Base-by-base conservation (phyloP, 2,797 vertebrate genomes). In the Lycodopsis pacificus region DNA sequence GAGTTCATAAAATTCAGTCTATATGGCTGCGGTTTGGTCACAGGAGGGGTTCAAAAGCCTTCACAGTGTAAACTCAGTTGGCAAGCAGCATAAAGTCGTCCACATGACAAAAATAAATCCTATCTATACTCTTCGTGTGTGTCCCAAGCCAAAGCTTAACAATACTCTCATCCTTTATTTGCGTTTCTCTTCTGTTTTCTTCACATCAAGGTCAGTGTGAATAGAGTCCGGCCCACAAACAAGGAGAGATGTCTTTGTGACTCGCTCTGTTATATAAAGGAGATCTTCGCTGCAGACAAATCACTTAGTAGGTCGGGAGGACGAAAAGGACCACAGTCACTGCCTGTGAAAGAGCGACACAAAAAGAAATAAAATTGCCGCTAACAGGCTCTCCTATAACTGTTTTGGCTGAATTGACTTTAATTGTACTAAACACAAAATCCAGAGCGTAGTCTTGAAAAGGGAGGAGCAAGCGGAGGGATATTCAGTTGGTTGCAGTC, bases 1-100 rank as follows among this genome's bases (percentile, higher is more conserved):
- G 65, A 84, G 65, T 76, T 90, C 22, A 71, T 76, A 65, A 73
- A 72, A 61, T 88, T 77, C 49, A 61, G 68, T 76, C 61, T 80
- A 25, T 79, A 65, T 62, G 64, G 57, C 71, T 44, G 61, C 71
- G 20, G 65, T 8, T 54, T 66, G 77, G 70, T 76, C 69, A 79
- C 51, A 53, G 71, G 7, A 56, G 9, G 36, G 61, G 12, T 75
- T 73, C 69, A 44, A 32, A 38, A 67, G 57, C 53, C 46, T 54
- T 77, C 42, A 46, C 51, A 34, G 66, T 56, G 36, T 65, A 65
- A 76, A 73, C 51, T 66, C 53, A 22, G 22, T 56, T 48, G 62
- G 65, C 68, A 34, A 22, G 63, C 3, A 58, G 49, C 63, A 80
- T 79, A 74, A 67, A 87, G 78, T 44, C 36, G 77, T 6, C 27